Conservation (phyloP, 1,140 invertebrate genomes). For the Drosophila orena region DNA sequence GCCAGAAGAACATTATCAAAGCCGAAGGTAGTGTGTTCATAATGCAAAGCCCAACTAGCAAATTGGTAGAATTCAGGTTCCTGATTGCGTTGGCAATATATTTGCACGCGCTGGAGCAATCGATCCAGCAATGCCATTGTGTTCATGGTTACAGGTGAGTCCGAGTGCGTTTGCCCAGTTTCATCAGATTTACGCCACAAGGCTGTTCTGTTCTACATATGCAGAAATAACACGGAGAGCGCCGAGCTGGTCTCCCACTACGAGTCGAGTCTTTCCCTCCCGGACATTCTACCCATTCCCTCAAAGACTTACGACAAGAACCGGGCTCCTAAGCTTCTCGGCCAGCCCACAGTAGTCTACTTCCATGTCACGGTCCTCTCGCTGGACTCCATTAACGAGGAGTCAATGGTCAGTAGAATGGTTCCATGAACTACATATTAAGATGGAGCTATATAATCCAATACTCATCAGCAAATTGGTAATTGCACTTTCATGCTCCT, state of each 20-base stretch:
- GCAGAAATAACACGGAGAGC: slow-evolving; percentile 82
- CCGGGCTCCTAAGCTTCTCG: slow-evolving; percentile 92
- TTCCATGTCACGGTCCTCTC: slow-evolving; percentile 95
- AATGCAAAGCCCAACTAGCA: slow-evolving; percentile 66
- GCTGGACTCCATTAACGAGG: slow-evolving; percentile 95
- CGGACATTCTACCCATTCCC: slow-evolving; percentile 93
- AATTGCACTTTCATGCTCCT: neutral
- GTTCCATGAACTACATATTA: no score
- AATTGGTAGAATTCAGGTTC: slow-evolving; percentile 63
- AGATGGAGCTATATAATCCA: no score
- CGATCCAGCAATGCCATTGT: slow-evolving; percentile 82
- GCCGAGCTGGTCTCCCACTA: slow-evolving; percentile 83
- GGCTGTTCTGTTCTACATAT: slow-evolving; percentile 13
- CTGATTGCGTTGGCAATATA: slow-evolving; percentile 67
- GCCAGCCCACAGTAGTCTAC: slow-evolving; percentile 94
- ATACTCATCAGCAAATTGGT: neutral
- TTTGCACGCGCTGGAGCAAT: slow-evolving; percentile 78
- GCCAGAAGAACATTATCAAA: slow-evolving; percentile 52
- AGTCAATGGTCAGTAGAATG: slow-evolving; percentile 91
- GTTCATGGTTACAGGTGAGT: slow-evolving; percentile 83
- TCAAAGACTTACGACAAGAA: slow-evolving; percentile 96
- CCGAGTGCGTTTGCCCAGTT: slow-evolving; percentile 28
- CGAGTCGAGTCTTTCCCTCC: slow-evolving; percentile 89
- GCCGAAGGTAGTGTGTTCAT: slow-evolving; percentile 64
- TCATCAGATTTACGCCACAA: slow-evolving; percentile 62